These are phyloP conservation scores for Zalophus californianus DNA, from an alignment of 2,797 vertebrate genomes.

Conservation along the genomic window DNA sequence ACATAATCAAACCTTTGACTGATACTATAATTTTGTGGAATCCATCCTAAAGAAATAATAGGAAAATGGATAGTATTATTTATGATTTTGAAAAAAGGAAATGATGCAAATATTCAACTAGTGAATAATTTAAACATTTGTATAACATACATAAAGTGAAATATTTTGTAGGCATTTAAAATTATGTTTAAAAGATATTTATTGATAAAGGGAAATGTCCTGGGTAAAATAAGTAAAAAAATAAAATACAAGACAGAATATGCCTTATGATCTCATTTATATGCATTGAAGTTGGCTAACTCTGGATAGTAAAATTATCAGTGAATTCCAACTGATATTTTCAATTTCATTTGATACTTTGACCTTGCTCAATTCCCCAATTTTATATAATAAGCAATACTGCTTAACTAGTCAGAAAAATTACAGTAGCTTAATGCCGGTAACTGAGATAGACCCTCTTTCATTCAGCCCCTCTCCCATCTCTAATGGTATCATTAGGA, in stretches of 20 bases:
- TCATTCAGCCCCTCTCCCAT: neutral
- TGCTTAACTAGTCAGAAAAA: slow-evolving; percentile 44
- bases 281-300: neutral
- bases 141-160: neutral
- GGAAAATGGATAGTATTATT: neutral
- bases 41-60: slow-evolving; percentile 15
- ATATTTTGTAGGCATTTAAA: neutral
- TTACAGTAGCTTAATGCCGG: neutral
- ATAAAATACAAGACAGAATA: neutral
- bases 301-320: slow-evolving; percentile 19
- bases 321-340: neutral
- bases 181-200: slow-evolving; percentile 33
- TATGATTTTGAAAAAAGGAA: slow-evolving; percentile 39
- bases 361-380: slow-evolving; percentile 36
- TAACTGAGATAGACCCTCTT: slow-evolving; percentile 18
- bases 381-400: slow-evolving; percentile 46
- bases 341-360: slow-evolving; percentile 31
- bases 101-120: neutral
- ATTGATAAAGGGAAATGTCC: neutral
- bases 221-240: slow-evolving; percentile 29
- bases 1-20: neutral
- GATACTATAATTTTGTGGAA: neutral
- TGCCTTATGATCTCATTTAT: neutral
- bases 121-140: neutral
- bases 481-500: neutral